phyloP scores from a whole-genome alignment of 2,797 vertebrate genomes.

The Hydrophis major region DNA sequence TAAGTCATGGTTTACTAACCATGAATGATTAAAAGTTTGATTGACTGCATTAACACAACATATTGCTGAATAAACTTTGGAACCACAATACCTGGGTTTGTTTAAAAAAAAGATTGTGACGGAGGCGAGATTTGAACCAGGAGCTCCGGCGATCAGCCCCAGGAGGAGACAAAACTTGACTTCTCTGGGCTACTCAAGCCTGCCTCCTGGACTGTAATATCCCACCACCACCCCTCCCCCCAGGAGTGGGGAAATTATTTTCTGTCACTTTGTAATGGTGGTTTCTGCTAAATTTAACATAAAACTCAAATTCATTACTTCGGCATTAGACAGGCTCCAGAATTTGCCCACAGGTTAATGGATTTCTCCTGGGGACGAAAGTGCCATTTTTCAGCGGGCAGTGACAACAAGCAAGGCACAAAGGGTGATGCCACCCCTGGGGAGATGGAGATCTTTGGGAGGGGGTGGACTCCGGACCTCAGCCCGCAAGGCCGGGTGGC shows the following conservation, averaged over 20 bases:
- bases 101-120: background rate
- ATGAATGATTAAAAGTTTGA: background rate
- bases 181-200: background rate
- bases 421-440: background rate
- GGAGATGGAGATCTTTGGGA: background rate
- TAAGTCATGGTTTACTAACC: background rate
- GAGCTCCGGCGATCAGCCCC: background rate
- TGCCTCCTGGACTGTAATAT: background rate
- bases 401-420: background rate
- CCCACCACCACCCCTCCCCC: background rate
- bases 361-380: slow-evolving; percentile 29
- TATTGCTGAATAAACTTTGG: background rate
- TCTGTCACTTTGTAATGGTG: slow-evolving; percentile 40
- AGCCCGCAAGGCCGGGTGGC: background rate
- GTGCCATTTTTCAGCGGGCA: slow-evolving; percentile 6
- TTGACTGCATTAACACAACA: background rate
- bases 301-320: slow-evolving; percentile 45
- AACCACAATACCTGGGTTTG: no score
- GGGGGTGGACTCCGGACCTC: background rate
- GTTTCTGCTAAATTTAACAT: slow-evolving; percentile 57
- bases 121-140: background rate
- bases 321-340: slow-evolving; percentile 36
- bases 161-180: background rate
- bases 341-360: slow-evolving; percentile 43
- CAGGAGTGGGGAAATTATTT: background rate